Conservation (phyloP, 2,888 invertebrate species). For the Thymelicus sylvestris region DNA sequence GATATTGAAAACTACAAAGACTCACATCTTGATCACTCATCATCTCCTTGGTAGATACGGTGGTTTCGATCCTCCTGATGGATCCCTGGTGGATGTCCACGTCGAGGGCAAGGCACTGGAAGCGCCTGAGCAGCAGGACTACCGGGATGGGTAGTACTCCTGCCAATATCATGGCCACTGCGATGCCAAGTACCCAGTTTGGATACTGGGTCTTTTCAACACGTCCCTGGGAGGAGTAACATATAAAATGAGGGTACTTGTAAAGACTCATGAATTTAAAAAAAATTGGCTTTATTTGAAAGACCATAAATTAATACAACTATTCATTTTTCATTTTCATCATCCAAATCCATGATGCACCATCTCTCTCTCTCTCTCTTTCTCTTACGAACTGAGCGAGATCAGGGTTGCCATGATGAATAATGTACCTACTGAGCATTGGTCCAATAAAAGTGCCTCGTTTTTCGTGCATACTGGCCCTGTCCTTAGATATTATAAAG, state of each 20-base stretch:
- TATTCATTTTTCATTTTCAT: too few relatives aligned
- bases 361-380: too few relatives aligned
- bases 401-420: too few relatives aligned
- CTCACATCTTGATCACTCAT: slow-evolving; percentile 96
- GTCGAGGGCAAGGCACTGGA: slow-evolving; percentile 94
- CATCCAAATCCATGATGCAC: too few relatives aligned
- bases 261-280: too few relatives aligned
- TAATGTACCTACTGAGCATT: too few relatives aligned
- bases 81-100: slow-evolving; percentile 96
- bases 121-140: slow-evolving; percentile 93
- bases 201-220: slow-evolving; percentile 89
- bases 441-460: background rate
- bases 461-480: too few relatives aligned
- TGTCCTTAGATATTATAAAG: too few relatives aligned
- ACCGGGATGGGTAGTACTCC: slow-evolving; percentile 94
- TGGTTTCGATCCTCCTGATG: slow-evolving; percentile 95
- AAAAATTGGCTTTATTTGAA: too few relatives aligned
- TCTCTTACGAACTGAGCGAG: too few relatives aligned
- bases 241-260: slow-evolving; percentile 11
- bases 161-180: slow-evolving; percentile 90
- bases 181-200: slow-evolving; percentile 92
- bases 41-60: slow-evolving; percentile 97
- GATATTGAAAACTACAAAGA: background rate
- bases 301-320: too few relatives aligned
- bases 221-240: slow-evolving; percentile 84